Evolutionary conservation across 2,113 vertebrate genomes (phyloP).

Genomic region (Pogonocichla stellata): DNA sequence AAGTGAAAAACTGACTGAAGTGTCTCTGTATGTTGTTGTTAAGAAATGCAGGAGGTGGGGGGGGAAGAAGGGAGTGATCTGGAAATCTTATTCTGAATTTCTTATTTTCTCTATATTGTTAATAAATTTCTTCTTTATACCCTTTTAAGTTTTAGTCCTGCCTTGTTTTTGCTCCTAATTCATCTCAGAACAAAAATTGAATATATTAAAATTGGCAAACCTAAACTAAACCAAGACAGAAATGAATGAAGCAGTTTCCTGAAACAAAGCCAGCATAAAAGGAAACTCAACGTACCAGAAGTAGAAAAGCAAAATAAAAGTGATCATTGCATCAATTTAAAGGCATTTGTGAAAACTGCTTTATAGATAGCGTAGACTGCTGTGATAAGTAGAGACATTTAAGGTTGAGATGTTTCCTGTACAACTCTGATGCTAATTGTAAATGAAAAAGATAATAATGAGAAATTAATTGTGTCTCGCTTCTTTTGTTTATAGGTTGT

Average conservation of each 20-base stretch:
- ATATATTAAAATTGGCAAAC: too few relatives aligned
- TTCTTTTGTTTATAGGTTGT: neutral
- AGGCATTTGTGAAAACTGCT: constrained; percentile 18
- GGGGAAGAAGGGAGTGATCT: too few relatives aligned
- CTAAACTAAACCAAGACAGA: neutral
- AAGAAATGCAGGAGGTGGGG: too few relatives aligned
- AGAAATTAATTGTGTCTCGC: neutral
- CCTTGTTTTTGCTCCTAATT: too few relatives aligned
- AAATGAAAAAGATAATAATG: neutral
- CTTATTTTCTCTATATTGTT: too few relatives aligned
- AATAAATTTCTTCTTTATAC: too few relatives aligned
- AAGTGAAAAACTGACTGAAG: too few relatives aligned
- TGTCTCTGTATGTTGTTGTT: too few relatives aligned
- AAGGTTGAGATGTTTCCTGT: neutral
- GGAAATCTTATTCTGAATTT: too few relatives aligned
- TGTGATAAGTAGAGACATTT: constrained; percentile 26
- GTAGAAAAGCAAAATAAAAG: neutral
- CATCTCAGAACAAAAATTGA: too few relatives aligned
- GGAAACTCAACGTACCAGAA: neutral
- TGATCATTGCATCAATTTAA: constrained; percentile 9
- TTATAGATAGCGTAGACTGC: neutral
- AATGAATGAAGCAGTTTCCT: neutral
- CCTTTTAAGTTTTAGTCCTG: too few relatives aligned
- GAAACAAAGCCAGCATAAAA: neutral
- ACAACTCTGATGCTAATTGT: neutral